A percentile compares a stretch with the other conserved stretches of the same genome.
Evolutionary conservation across 1,140 invertebrate species (phyloP).

Genomic region (Drosophila biarmipes): DNA sequence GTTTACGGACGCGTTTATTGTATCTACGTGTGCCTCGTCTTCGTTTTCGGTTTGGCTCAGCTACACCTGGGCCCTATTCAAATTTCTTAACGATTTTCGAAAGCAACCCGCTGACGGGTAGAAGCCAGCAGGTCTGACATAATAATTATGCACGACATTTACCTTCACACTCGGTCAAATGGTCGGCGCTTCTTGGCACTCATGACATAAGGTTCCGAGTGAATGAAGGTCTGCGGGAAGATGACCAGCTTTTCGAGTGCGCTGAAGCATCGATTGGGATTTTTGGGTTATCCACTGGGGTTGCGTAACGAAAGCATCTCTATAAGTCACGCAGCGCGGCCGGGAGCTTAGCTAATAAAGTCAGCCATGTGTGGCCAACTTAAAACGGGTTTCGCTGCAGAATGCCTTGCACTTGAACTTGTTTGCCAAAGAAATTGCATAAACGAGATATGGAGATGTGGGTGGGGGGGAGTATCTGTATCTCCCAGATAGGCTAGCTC

Average conservation of each 20-base stretch:
- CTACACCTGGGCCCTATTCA: constrained; percentile 24
- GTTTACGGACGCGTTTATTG: constrained; percentile 49
- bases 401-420: constrained; percentile 77
- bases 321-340: constrained; percentile 14
- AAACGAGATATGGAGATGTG: constrained; percentile 34
- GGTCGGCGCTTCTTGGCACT: constrained; percentile 19
- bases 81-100: constrained; percentile 64
- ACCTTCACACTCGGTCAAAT: constrained; percentile 58
- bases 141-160: constrained; percentile 77
- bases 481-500: constrained; percentile 13
- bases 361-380: constrained; percentile 58
- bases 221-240: constrained; percentile 19
- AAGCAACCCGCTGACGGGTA: constrained; percentile 42
- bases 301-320: constrained; percentile 50
- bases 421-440: constrained; percentile 68
- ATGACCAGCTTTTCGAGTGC: constrained; percentile 41
- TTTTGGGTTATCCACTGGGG: constrained; percentile 54
- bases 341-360: constrained; percentile 56
- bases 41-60: constrained; percentile 23
- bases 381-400: constrained; percentile 62
- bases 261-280: constrained; percentile 54
- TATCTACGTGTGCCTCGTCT: constrained; percentile 34
- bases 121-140: constrained; percentile 66
- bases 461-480: not conserved
- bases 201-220: constrained; percentile 62